A percentile compares a stretch with the other conserved stretches of the same genome.
phyloP scores from a whole-genome alignment of 2,888 invertebrate species.

The Chrysomela aeneicollis region DNA sequence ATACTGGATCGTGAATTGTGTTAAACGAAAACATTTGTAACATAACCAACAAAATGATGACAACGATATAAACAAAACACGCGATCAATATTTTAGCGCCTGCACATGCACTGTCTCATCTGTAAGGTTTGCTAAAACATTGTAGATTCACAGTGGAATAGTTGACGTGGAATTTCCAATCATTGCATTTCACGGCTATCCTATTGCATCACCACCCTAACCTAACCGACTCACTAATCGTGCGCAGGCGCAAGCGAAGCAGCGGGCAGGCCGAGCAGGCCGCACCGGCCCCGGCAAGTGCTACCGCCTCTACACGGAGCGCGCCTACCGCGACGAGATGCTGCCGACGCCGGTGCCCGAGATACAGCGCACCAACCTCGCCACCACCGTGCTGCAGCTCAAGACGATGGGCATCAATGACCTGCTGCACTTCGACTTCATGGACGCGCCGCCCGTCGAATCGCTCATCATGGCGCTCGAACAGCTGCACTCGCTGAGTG shows the following conservation, averaged over 20 bases:
- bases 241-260: slow-evolving; percentile 92
- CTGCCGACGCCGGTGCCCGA: slow-evolving; percentile 97
- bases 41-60: too few species aligned
- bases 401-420: slow-evolving; percentile 99
- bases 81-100: too few species aligned
- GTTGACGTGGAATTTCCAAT: too few species aligned
- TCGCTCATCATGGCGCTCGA: slow-evolving; percentile 97
- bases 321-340: slow-evolving; percentile 99
- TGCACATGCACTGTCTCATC: too few species aligned
- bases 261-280: slow-evolving; percentile 95
- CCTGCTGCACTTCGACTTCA: slow-evolving; percentile 97
- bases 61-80: too few species aligned
- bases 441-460: slow-evolving; percentile 99
- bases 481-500: slow-evolving; percentile 94
- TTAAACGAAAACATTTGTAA: too few species aligned
- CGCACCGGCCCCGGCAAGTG: slow-evolving; percentile 98
- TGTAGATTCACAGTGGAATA: too few species aligned
- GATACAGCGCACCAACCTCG: slow-evolving; percentile 97
- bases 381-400: slow-evolving; percentile 92
- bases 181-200: too few species aligned
- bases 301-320: slow-evolving; percentile 96
- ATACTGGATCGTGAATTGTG: too few species aligned
- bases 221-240: too few species aligned
- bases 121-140: too few species aligned
- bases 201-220: too few species aligned